Conservation (phyloP, 1,140 invertebrate genomes). For the Pseudomyrmex sp. region DNA sequence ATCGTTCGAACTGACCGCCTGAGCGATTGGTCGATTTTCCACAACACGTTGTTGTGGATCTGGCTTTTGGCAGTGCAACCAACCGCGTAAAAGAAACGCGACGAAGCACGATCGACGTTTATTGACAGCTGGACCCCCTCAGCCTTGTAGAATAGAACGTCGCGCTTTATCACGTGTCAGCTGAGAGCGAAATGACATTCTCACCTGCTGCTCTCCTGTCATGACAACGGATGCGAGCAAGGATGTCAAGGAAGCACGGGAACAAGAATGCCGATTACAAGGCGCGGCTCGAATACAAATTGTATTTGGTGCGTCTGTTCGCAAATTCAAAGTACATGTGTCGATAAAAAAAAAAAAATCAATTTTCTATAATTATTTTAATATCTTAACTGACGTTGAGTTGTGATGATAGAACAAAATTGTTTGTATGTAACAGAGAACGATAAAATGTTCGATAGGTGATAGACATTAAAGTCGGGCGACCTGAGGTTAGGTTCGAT, state of each 20-base stretch:
- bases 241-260: constrained; percentile 81
- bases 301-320: constrained; percentile 87
- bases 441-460: no score
- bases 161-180: background rate
- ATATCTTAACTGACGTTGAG: background rate
- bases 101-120: no score
- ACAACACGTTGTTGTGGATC: no score
- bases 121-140: no score
- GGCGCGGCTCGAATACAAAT: constrained; percentile 89
- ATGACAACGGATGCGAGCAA: constrained; percentile 77
- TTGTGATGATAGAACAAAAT: background rate
- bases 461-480: no score
- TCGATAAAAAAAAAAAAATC: background rate
- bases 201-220: constrained; percentile 66
- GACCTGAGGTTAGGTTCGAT: no score
- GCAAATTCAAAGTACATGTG: constrained; percentile 52
- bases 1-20: no score
- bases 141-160: no score
- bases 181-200: background rate
- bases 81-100: no score
- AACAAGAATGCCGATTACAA: constrained; percentile 86
- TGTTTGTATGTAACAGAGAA: no score
- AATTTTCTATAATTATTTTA: background rate
- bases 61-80: no score
- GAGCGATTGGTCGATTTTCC: no score